Evolutionary conservation across 2,113 vertebrate genomes (phyloP).

Genomic region (Alectura lathami): DNA sequence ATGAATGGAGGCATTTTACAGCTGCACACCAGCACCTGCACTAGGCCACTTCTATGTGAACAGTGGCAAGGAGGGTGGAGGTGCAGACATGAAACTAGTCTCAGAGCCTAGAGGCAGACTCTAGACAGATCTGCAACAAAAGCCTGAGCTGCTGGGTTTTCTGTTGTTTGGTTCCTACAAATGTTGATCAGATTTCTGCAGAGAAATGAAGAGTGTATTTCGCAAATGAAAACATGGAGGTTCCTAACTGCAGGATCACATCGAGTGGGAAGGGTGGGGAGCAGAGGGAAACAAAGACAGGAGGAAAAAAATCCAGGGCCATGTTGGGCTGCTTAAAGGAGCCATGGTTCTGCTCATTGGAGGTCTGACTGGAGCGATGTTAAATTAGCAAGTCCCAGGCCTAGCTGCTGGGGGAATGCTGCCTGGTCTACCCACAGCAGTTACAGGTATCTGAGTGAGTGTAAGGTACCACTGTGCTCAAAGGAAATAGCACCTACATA

Average conservation of each 20-base stretch:
- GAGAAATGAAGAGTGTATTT: background rate
- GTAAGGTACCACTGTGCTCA: background rate
- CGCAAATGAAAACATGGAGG: background rate
- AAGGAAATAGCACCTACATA: background rate
- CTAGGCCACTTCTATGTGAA: fast-evolving
- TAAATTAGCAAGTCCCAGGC: background rate
- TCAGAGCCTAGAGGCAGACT: background rate
- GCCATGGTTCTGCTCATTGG: background rate
- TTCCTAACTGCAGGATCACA: background rate
- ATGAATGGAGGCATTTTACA: background rate
- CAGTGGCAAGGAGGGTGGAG: background rate
- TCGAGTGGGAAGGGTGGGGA: background rate
- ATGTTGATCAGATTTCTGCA: background rate
- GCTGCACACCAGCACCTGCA: background rate
- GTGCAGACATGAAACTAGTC: background rate
- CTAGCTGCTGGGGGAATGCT: background rate
- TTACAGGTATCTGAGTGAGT: background rate
- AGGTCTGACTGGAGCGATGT: background rate
- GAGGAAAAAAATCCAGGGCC: background rate
- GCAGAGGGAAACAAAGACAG: background rate
- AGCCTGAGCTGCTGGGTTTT: background rate
- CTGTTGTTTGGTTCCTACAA: background rate
- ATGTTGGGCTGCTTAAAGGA: background rate
- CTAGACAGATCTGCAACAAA: background rate
- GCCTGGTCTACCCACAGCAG: background rate